Evolutionary conservation across 2,888 invertebrate species (phyloP).

Genomic region (Caenorhabditis imperialis): DNA sequence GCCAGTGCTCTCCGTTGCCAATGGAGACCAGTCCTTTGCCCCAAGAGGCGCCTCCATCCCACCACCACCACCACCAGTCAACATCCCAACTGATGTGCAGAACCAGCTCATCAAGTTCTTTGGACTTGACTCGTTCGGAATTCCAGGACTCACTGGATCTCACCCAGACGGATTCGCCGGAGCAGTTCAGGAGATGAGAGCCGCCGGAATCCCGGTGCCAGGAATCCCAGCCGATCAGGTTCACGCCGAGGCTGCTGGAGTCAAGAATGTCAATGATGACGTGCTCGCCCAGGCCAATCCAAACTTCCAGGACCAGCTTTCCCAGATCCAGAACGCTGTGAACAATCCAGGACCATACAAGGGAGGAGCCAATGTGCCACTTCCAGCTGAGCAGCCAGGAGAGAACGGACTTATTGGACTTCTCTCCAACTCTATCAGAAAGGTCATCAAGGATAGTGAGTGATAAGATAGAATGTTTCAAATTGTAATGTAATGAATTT

Average conservation of each 20-base stretch:
- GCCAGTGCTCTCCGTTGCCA: constrained; percentile 61
- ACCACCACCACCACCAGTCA: constrained; percentile 75
- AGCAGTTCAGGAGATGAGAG: constrained; percentile 76
- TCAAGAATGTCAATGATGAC: constrained; percentile 58
- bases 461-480: background rate
- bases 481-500: constrained; percentile 9
- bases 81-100: constrained; percentile 77
- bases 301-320: constrained; percentile 73
- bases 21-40: constrained; percentile 62
- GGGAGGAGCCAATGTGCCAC: constrained; percentile 65
- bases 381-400: constrained; percentile 77
- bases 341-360: constrained; percentile 72
- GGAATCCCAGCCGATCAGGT: constrained; percentile 72
- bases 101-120: constrained; percentile 78
- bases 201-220: constrained; percentile 76
- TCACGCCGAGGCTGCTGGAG: constrained; percentile 65
- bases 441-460: constrained; percentile 77
- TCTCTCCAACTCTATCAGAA: constrained; percentile 75
- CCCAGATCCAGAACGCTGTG: constrained; percentile 68
- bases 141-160: constrained; percentile 77
- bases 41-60: constrained; percentile 56
- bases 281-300: constrained; percentile 77
- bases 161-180: constrained; percentile 77
- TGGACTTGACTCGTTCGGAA: constrained; percentile 78
- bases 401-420: constrained; percentile 78